Evolutionary conservation across 2,888 invertebrate genomes (phyloP).

Genomic region (Drosophila anomalata): DNA sequence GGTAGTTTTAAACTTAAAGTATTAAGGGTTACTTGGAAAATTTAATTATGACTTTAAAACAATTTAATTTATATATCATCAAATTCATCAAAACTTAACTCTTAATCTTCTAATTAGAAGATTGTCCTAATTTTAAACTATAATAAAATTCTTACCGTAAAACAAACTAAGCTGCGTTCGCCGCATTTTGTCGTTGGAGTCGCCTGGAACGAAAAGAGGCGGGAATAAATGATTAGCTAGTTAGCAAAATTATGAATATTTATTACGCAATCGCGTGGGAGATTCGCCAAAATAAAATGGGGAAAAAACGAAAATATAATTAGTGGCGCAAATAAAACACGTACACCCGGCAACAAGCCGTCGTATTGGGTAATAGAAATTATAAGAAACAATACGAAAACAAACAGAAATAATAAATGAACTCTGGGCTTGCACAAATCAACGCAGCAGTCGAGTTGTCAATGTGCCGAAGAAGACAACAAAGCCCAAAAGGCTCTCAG

Average conservation of each 20-base stretch:
- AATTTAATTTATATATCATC: no score
- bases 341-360: constrained; percentile 39
- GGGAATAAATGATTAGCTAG: constrained; percentile 42
- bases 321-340: constrained; percentile 40
- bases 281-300: constrained; percentile 37
- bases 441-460: constrained; percentile 38
- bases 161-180: constrained; percentile 58
- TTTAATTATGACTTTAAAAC: no score
- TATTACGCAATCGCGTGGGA: constrained; percentile 68
- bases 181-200: constrained; percentile 73
- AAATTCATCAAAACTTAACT: no score
- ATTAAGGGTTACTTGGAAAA: no score
- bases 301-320: constrained; percentile 37
- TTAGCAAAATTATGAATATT: constrained; percentile 68
- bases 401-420: constrained; percentile 48
- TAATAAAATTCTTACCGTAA: constrained; percentile 66
- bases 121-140: not conserved
- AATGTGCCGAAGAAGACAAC: constrained; percentile 44
- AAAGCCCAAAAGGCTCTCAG: constrained; percentile 49
- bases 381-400: constrained; percentile 43
- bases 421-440: constrained; percentile 45
- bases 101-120: no score
- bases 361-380: constrained; percentile 64
- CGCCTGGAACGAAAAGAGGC: constrained; percentile 66
- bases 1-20: not conserved